These are phyloP conservation scores for Ictidomys tridecemlineatus DNA, from an alignment of 2,113 vertebrate species.

Conservation along the genomic window DNA sequence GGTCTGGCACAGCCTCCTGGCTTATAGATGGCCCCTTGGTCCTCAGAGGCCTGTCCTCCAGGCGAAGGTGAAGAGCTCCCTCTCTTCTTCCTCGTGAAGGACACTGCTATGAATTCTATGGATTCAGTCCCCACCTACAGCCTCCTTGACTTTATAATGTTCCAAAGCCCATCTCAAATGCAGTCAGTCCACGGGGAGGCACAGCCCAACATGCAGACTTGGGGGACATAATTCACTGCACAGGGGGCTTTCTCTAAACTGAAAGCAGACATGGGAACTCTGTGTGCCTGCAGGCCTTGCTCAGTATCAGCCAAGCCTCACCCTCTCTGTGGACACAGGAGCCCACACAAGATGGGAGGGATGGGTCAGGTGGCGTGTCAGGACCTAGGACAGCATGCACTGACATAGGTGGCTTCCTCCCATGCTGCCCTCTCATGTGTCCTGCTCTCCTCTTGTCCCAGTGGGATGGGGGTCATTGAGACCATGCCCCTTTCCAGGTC, in stretches of 20 bases:
- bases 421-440: rapidly evolving
- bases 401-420: rapidly evolving
- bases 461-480: rapidly evolving
- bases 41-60: neutral
- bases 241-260: too few species aligned
- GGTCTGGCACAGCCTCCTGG: neutral
- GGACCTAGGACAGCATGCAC: rapidly evolving
- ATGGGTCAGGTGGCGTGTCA: neutral
- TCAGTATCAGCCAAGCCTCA: rapidly evolving
- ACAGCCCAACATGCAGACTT: too few species aligned
- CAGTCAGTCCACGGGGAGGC: neutral
- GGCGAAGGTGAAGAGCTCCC: too few species aligned
- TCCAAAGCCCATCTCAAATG: neutral
- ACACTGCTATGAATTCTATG: neutral
- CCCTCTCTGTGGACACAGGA: neutral
- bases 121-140: rapidly evolving
- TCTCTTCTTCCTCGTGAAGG: neutral
- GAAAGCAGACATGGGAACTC: neutral
- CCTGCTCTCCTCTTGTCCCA: too few species aligned
- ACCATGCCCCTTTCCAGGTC: rapidly evolving
- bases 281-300: rapidly evolving
- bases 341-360: too few species aligned
- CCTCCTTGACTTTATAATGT: neutral
- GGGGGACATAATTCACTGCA: neutral
- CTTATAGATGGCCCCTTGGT: neutral